A percentile compares a stretch with the other conserved stretches of the same genome.
phyloP scores from a whole-genome alignment of 2,113 vertebrate genomes.

The Mandrillus leucophaeus region DNA sequence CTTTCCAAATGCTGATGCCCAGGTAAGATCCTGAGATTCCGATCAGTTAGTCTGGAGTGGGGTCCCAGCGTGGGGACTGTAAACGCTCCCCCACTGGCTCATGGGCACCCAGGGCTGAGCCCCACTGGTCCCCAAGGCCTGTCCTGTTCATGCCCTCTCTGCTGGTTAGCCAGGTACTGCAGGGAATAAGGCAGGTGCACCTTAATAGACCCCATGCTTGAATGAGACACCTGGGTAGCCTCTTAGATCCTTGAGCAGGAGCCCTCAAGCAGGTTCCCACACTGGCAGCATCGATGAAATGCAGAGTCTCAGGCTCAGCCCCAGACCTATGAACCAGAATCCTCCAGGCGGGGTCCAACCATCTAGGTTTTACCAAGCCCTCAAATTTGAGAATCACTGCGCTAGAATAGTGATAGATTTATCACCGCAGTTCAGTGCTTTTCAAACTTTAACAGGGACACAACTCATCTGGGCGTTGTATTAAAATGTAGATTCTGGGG shows the following conservation, averaged over 20 bases:
- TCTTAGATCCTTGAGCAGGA: background rate
- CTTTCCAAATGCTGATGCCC: background rate
- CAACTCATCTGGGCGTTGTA: background rate
- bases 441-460: background rate
- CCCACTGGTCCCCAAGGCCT: background rate
- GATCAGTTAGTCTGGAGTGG: background rate
- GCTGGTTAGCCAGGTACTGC: background rate
- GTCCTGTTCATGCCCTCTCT: no score
- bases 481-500: no score
- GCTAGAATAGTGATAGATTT: background rate
- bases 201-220: background rate
- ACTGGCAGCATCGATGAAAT: background rate
- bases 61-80: fast-evolving
- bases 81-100: no score
- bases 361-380: background rate
- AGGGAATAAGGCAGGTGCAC: background rate
- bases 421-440: background rate
- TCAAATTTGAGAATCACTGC: background rate
- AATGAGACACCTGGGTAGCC: no score
- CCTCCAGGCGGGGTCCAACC: background rate
- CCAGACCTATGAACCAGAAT: background rate
- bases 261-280: background rate
- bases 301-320: background rate
- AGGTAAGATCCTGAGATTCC: background rate
- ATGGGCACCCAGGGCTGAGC: background rate